A percentile compares a stretch with the other conserved stretches of the same genome.
Conservation (phyloP, 2,888 invertebrate species). For the Athalia rosae region DNA sequence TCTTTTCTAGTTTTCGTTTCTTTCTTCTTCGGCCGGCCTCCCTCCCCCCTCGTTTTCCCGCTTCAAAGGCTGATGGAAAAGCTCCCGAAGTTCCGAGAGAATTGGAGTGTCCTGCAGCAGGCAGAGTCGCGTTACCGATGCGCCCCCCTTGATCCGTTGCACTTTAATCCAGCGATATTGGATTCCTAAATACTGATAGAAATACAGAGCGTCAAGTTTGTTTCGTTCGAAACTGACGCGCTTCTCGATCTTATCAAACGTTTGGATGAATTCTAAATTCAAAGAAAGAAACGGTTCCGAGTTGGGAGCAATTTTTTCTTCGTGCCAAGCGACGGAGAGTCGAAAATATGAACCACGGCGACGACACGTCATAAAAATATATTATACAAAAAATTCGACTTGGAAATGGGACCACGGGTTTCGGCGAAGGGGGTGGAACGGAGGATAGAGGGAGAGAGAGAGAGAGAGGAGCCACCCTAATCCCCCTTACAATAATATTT, state of each 20-base stretch:
- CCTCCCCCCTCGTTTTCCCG: no score
- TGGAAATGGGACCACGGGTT: neutral
- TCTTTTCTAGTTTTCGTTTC: no score
- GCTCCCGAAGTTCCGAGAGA: neutral
- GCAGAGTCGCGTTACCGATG: constrained; percentile 66
- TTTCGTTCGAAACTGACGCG: no score
- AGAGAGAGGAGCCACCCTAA: constrained; percentile 43
- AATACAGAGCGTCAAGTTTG: neutral
- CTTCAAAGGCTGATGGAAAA: neutral
- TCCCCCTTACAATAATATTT: constrained; percentile 70
- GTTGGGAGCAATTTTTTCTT: no score
- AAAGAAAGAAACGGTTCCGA: no score
- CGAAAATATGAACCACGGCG: neutral
- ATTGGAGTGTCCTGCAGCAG: constrained; percentile 47
- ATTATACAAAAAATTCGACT: constrained; percentile 1
- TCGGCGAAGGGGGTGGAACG: neutral
- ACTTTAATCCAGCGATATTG: constrained; percentile 62
- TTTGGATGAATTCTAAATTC: neutral
- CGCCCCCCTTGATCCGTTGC: constrained; percentile 47
- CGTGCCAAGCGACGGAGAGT: neutral
- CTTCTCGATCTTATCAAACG: neutral
- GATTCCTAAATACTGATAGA: constrained; percentile 66
- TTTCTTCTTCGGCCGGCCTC: no score
- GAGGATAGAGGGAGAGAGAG: neutral
- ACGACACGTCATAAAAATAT: constrained; percentile 42